A percentile compares a stretch with the other conserved stretches of the same genome.
phyloP scores from a whole-genome alignment of 2,113 vertebrate species.

The Dasyurus viverrinus region DNA sequence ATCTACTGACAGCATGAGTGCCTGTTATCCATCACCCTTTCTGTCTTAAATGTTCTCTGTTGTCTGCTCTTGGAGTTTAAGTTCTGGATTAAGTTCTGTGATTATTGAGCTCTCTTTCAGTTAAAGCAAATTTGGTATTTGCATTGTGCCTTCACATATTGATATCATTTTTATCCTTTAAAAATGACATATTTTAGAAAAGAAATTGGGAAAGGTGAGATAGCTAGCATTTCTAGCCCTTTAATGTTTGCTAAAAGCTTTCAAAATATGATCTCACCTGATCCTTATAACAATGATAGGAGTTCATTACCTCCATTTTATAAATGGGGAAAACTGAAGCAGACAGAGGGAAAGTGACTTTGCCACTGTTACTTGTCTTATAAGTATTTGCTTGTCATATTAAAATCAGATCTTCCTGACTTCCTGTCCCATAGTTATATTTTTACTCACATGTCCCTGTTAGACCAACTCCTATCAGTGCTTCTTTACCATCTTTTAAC shows the following conservation, averaged over 20 bases:
- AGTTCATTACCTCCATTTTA: neutral
- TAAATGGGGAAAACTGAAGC: neutral
- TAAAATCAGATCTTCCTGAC: neutral
- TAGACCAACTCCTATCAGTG: neutral
- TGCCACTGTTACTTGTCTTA: neutral
- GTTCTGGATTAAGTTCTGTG: neutral
- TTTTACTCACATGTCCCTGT: neutral
- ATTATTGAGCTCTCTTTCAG: neutral
- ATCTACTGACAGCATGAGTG: neutral
- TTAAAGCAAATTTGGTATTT: slow-evolving; percentile 23
- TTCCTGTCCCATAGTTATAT: neutral
- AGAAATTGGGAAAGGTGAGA: slow-evolving; percentile 2
- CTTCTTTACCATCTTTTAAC: neutral
- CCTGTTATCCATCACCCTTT: neutral
- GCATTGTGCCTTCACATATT: neutral
- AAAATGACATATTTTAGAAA: neutral
- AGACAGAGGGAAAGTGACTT: neutral
- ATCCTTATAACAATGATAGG: neutral
- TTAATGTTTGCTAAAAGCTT: neutral
- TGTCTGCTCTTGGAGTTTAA: neutral
- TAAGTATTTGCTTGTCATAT: neutral
- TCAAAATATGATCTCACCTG: neutral
- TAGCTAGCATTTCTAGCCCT: neutral
- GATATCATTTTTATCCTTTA: neutral
- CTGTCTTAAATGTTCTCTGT: neutral